Base-by-base conservation (phyloP, 2,113 vertebrate genomes). In the Alces alces region DNA sequence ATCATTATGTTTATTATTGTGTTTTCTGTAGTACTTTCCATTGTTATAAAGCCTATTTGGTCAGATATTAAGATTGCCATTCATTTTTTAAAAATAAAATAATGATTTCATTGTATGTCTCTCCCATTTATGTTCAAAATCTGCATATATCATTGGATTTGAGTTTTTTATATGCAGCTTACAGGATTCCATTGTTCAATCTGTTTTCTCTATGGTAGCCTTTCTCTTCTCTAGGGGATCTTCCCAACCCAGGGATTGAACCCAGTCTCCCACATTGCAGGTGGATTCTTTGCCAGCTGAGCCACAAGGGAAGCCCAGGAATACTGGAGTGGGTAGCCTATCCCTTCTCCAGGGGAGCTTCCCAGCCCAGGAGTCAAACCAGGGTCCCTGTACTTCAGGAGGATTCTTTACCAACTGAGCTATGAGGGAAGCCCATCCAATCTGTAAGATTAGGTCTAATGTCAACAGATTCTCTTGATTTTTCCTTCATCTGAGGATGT, bases 321-420 rank as follows among this genome's bases (percentile, higher is more conserved):
- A 12, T 23, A 39, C 6, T 70, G 66, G n/a, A 36, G 19, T 23
- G 4, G 66, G 66, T 70, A 36, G 66, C 21, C n/a, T 70, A 36
- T 70, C n/a, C 66, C 10, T 70, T 39, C n/a, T 39, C 66, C 19
- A 70, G 19, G 9, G 19, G 10, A 70, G 23, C 10, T 70, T 70
- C n/a, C 2, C 19, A 12, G 39, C 66, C 66, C 66, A 70, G 66
- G 66, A 70, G 36, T 23, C 66, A 70, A 70, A 39, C 5, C 66
- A 70, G 0, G 0, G n/a, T 70, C n/a, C 10, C 36, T 70, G 10
- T n/a, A 70, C 1, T 23, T 5, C 5, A 70, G 2, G 10, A 39
- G 19, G n/a, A 6, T 70, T 39, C 19, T 39, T 70, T 70, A 39
- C n/a, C n/a, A 70, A 70, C n/a, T 70, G 66, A 70, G 66, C 66